Percentiles rank a stretch among this genome's conserved stretches.
phyloP scores from a whole-genome alignment of 2,797 vertebrate species.

The Amniataba percoides region DNA sequence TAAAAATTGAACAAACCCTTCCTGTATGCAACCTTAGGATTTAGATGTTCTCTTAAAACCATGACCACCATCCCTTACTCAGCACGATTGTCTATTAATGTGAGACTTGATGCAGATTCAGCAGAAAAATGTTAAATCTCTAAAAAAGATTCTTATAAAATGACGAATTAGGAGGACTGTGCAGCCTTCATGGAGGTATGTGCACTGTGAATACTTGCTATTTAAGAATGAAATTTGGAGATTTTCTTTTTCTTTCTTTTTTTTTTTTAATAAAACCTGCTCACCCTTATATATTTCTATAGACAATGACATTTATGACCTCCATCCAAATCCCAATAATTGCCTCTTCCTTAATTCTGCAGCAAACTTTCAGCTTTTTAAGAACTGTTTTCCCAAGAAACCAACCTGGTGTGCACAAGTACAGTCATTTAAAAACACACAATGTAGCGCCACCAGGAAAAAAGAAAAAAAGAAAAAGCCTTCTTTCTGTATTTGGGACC shows the following conservation, averaged over 20 bases:
- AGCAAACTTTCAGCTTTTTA: conserved; percentile 32
- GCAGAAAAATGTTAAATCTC: not conserved
- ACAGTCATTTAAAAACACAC: conserved; percentile 72
- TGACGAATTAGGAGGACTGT: not conserved
- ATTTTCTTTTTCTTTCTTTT: not conserved
- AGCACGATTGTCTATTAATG: not conserved
- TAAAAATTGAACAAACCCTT: not conserved
- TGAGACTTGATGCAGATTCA: not conserved
- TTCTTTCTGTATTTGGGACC: conserved; percentile 59
- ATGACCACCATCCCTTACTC: not conserved
- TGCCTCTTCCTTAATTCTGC: conserved; percentile 22
- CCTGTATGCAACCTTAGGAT: not conserved
- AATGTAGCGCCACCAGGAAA: conserved; percentile 47
- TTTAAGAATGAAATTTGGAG: not conserved
- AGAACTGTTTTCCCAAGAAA: conserved; percentile 49
- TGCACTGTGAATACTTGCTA: not conserved
- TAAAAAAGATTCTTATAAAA: not conserved
- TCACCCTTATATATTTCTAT: not conserved
- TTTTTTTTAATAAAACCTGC: not conserved
- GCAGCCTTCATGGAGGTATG: not conserved
- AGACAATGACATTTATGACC: conserved; percentile 21
- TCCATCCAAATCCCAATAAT: conserved; percentile 31
- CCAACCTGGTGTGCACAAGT: conserved; percentile 51
- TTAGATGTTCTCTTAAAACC: not conserved
- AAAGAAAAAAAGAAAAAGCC: too few relatives aligned